These are phyloP conservation scores for Paelopatides confundens DNA, from an alignment of 53 echinoderm and acorn worm genomes.

Conservation along the genomic window DNA sequence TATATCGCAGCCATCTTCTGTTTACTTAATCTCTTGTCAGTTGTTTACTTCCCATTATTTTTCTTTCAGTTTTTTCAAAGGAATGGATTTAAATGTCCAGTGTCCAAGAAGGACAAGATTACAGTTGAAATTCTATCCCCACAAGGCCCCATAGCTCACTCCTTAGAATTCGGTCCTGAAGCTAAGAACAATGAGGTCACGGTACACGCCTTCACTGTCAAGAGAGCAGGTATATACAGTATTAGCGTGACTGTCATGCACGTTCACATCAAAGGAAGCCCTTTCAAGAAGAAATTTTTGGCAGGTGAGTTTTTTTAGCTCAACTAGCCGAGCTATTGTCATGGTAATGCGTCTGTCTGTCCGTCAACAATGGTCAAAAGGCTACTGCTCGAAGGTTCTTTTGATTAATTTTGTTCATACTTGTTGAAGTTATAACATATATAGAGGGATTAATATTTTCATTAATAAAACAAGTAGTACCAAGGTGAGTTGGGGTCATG, in stretches of 20 bases:
- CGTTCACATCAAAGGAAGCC: constrained; percentile 80
- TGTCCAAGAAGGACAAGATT: constrained; percentile 75
- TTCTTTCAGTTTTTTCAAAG: constrained; percentile 81
- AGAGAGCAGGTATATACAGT: constrained; percentile 74
- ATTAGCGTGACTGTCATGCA: constrained; percentile 66
- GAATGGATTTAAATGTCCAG: constrained; percentile 80
- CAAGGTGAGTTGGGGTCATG: too few relatives aligned
- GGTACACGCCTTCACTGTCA: constrained; percentile 82
- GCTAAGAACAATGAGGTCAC: constrained; percentile 68
- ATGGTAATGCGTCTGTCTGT: too few relatives aligned
- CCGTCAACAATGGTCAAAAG: too few relatives aligned
- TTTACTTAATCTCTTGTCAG: background rate
- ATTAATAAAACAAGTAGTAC: too few relatives aligned
- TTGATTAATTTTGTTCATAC: too few relatives aligned
- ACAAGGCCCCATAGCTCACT: constrained; percentile 74
- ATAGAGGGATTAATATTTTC: too few relatives aligned
- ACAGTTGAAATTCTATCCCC: constrained; percentile 72
- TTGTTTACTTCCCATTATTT: background rate
- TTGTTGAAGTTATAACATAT: background rate
- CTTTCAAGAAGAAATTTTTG: constrained; percentile 75
- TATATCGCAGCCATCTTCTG: background rate
- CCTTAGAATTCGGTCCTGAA: constrained; percentile 68
- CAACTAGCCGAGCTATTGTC: too few relatives aligned
- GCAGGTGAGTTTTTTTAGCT: constrained; percentile 64
- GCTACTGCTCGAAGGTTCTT: background rate